A percentile compares a stretch with the other conserved stretches of the same genome.
Evolutionary conservation across 2,888 invertebrate species (phyloP).

Genomic region (Cheilosia scutellata): DNA sequence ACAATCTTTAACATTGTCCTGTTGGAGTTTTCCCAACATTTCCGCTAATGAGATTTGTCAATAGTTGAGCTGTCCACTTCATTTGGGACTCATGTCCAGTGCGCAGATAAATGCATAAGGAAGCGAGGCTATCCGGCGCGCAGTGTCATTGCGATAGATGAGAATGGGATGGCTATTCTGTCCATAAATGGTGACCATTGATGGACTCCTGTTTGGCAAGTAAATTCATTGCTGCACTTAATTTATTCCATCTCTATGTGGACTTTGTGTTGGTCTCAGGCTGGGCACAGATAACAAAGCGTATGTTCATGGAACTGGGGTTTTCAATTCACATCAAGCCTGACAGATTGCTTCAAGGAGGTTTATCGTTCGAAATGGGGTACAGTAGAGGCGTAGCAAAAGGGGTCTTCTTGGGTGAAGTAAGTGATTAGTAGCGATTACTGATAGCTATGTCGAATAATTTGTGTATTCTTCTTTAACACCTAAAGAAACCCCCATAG

Average conservation of each 20-base stretch:
- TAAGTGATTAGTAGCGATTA: too few species aligned
- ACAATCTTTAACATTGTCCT: slow-evolving; percentile 64
- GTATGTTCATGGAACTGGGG: slow-evolving; percentile 2
- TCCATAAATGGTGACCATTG: slow-evolving; percentile 64
- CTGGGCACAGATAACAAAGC: slow-evolving; percentile 29
- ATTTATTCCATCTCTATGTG: slow-evolving; percentile 26
- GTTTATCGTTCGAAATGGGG: background rate
- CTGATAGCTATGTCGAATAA: too few species aligned
- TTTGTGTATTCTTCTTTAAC: too few species aligned
- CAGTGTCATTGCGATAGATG: slow-evolving; percentile 32
- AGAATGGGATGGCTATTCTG: slow-evolving; percentile 46
- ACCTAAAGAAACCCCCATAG: too few species aligned
- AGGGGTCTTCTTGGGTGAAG: background rate
- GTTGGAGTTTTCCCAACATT: slow-evolving; percentile 22
- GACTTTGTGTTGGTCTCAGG: slow-evolving; percentile 6
- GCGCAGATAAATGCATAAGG: slow-evolving; percentile 25
- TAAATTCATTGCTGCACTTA: slow-evolving; percentile 45
- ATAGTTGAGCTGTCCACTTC: slow-evolving; percentile 45
- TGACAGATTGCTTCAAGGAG: slow-evolving; percentile 34
- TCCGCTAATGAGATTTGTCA: slow-evolving; percentile 71
- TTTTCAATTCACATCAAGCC: background rate
- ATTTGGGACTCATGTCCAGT: background rate
- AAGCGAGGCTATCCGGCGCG: background rate
- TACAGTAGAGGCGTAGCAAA: slow-evolving; percentile 17
- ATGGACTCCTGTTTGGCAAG: slow-evolving; percentile 61